Conservation (phyloP, 2,113 vertebrate genomes). For the Perognathus longimembris region DNA sequence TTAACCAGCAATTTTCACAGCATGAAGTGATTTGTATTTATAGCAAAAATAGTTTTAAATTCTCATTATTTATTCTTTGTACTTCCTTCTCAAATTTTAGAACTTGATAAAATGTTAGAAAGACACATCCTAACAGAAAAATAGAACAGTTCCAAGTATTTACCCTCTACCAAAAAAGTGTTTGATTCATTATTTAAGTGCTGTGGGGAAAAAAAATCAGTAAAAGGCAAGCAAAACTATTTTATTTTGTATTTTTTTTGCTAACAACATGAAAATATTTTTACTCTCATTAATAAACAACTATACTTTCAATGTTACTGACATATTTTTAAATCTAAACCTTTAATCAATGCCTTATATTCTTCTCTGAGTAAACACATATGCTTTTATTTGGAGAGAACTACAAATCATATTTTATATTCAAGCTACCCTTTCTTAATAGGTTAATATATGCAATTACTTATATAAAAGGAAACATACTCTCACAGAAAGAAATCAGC, state of each 20-base stretch:
- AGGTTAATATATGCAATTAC: background rate
- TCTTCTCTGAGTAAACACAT: constrained; percentile 3
- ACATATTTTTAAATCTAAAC: background rate
- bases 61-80: background rate
- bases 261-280: background rate
- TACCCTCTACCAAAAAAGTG: background rate
- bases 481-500: background rate
- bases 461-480: background rate
- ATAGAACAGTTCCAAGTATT: background rate
- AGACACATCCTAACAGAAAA: background rate
- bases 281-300: background rate
- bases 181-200: background rate
- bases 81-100: background rate
- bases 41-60: background rate
- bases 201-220: background rate
- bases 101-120: background rate
- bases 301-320: background rate
- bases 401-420: background rate
- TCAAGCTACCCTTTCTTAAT: background rate
- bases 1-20: background rate
- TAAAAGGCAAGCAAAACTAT: background rate
- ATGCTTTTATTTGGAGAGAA: background rate
- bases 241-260: background rate
- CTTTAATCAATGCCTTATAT: background rate
- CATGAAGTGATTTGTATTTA: background rate